Conservation (phyloP, 2,113 vertebrate genomes). For the Pithys albifrons region DNA sequence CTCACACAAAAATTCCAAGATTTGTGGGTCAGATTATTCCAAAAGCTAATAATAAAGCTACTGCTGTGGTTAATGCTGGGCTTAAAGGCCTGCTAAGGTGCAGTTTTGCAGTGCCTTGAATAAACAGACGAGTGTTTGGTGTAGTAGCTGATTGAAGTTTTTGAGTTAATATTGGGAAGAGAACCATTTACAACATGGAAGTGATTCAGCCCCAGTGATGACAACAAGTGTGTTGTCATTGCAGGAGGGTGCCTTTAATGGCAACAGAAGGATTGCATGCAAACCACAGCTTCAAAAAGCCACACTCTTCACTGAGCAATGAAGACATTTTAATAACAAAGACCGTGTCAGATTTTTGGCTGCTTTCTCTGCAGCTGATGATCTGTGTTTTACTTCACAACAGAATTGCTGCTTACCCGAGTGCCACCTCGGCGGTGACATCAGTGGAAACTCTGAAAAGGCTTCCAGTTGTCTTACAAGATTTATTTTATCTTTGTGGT, state of each 20-base stretch:
- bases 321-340: neutral
- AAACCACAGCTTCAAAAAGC: neutral
- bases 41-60: neutral
- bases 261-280: neutral
- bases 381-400: neutral
- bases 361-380: neutral
- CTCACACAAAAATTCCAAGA: neutral
- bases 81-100: neutral
- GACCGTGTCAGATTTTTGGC: neutral
- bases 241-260: neutral
- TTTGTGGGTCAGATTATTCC: neutral
- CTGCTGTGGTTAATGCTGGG: neutral
- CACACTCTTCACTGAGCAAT: neutral
- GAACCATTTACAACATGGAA: neutral
- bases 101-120: neutral
- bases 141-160: neutral
- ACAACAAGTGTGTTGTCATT: neutral
- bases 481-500: neutral
- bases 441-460: slow-evolving; percentile 20
- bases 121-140: neutral
- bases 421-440: neutral
- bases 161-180: neutral
- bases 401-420: neutral
- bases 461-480: neutral
- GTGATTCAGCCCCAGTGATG: neutral